Evolutionary conservation across 2,888 invertebrate species (phyloP), one percentile per base, ranked within the genome.

Genomic region (Aporophyla nigra): DNA sequence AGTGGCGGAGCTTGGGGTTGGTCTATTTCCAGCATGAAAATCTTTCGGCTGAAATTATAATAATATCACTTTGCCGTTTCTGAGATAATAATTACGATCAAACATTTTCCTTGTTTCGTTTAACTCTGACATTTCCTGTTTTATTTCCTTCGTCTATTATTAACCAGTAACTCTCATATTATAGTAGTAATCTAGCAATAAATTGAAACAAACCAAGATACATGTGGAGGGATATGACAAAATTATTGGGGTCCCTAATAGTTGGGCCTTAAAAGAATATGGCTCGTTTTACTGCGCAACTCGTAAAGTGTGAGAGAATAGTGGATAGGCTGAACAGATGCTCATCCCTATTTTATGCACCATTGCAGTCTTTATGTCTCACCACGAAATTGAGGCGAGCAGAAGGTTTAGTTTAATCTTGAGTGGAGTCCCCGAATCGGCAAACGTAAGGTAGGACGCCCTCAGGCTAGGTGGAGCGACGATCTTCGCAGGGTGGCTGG

Each of bases 221-320:
- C 68, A 75, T 75, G 71, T 65, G 59, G 59, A 49, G 27, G 71
- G 46, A 76, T 80, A 87, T 84, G 76, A 86, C 82, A 80, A 84
- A 87, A 84, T 80, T 84, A 86, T 87, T 87, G 71, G 76, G 76
- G 78, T 82, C 63, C 76, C 71, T 81, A 77, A 82, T 71, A 82
- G 76, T 86, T 56, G 33, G 54, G 69, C 68, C 88, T 71, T 84
- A 78, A 87, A 82, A 86, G 74, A 86, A 86, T 82, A 87, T 65
- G 75, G 73, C 76, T 71, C 51, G 58, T 86, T 86, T 86, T 84
- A 86, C 80, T 80, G 74, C 67, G 70, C 51, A 43, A 68, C 84
- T 88, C 82, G 84, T 87, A 88, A 87, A 88, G 65, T 75, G 54
- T 65, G 58, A 62, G 69, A 76, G 72, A 71, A 82, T 78, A 82